Conservation (phyloP, 2,888 invertebrate genomes). For the Drosophila subquinaria region DNA sequence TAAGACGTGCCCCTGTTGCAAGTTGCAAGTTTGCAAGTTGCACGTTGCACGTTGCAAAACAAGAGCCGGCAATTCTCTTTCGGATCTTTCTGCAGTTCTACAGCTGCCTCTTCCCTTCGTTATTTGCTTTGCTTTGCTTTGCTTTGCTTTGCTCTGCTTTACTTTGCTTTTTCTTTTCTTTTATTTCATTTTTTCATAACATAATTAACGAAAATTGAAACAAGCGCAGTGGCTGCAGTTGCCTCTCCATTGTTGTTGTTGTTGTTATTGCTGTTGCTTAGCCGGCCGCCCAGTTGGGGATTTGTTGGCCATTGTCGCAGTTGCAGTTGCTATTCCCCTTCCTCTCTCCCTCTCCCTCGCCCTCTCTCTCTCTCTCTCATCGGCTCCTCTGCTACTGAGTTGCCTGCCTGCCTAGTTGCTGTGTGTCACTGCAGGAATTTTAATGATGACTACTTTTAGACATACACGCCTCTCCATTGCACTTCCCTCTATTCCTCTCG, state of each 20-base stretch:
- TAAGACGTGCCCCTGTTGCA: constrained; percentile 50
- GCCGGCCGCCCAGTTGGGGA: constrained; percentile 76
- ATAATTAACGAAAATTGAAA: constrained; percentile 77
- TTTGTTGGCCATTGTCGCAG: constrained; percentile 63
- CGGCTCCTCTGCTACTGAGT: background rate
- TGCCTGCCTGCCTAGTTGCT: constrained; percentile 45
- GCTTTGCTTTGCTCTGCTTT: background rate
- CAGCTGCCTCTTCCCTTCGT: background rate
- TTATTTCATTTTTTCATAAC: constrained; percentile 60
- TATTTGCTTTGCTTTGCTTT: constrained; percentile 3
- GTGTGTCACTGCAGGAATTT: constrained; percentile 81
- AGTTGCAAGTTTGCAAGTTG: constrained; percentile 12
- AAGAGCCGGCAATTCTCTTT: constrained; percentile 4
- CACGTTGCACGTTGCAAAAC: constrained; percentile 9
- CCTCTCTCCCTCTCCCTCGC: background rate
- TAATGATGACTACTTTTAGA: constrained; percentile 83
- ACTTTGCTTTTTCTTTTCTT: background rate
- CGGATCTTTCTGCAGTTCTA: constrained; percentile 1
- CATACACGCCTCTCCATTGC: constrained; percentile 75
- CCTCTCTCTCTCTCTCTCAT: background rate
- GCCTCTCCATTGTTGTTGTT: constrained; percentile 59
- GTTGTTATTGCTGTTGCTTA: constrained; percentile 33
- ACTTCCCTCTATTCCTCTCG: constrained; percentile 15
- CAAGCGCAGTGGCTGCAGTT: constrained; percentile 45
- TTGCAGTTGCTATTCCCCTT: background rate